Evolutionary conservation across 2,113 vertebrate species (phyloP).

Genomic region (Elgaria multicarinata): DNA sequence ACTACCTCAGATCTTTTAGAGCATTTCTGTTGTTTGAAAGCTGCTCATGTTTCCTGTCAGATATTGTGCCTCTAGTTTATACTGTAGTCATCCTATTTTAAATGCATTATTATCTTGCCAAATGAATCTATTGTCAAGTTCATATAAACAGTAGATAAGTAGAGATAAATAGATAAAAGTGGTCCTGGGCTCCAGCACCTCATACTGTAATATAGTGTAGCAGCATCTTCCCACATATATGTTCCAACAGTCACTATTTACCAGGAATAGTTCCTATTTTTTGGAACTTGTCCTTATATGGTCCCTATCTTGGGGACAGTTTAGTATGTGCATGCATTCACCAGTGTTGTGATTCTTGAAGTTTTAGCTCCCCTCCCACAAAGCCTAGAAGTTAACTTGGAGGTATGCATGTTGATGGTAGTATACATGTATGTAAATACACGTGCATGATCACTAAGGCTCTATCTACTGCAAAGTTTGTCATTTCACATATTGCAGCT

Average conservation of each 20-base stretch:
- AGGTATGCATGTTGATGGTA: neutral
- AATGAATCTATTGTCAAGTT: neutral
- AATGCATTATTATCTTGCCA: conserved; percentile 15
- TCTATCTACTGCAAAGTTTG: neutral
- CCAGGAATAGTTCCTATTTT: neutral
- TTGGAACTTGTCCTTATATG: neutral
- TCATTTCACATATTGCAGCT: neutral
- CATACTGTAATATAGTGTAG: neutral
- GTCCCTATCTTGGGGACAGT: neutral
- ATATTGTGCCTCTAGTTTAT: conserved; percentile 16
- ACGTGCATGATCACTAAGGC: neutral
- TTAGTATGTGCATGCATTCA: neutral
- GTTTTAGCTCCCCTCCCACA: neutral
- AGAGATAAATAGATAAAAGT: neutral
- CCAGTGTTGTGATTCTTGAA: neutral
- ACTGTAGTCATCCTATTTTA: neutral
- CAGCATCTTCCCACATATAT: conserved; percentile 39
- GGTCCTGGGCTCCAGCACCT: neutral
- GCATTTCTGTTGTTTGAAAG: conserved; percentile 26
- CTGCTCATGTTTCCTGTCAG: neutral
- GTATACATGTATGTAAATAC: neutral
- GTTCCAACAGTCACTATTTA: conserved; percentile 32
- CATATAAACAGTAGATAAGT: neutral
- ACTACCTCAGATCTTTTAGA: neutral
- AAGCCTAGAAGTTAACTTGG: neutral